Conservation (phyloP, 35 echinoderm and acorn worm genomes). For the Apostichopus parvimensis region DNA sequence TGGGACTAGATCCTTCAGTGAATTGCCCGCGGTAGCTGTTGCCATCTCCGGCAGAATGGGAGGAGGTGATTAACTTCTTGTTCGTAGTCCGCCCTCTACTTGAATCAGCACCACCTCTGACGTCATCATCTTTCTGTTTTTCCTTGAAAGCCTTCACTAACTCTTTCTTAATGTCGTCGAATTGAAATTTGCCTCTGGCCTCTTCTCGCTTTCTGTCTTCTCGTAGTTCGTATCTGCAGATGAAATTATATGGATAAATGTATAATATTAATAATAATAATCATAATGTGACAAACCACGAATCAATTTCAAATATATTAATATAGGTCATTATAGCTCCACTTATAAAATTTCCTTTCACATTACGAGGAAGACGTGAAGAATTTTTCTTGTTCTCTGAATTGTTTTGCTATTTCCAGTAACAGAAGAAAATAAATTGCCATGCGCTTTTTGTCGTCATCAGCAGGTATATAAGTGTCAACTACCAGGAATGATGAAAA, state of each 20-base stretch:
- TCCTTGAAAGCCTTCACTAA: slow-evolving; percentile 42
- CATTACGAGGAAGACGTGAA: no score
- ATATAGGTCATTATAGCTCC: no score
- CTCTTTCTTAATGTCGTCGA: slow-evolving; percentile 77
- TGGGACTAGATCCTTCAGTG: not conserved
- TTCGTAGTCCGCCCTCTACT: not conserved
- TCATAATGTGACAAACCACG: no score
- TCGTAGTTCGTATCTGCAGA: slow-evolving; percentile 82
- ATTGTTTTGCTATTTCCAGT: no score
- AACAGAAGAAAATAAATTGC: no score
- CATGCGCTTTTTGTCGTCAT: no score
- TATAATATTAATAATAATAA: no score
- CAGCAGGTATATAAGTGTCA: no score
- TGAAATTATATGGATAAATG: not conserved
- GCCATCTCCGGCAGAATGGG: not conserved
- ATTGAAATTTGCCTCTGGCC: slow-evolving; percentile 64
- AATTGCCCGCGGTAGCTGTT: not conserved
- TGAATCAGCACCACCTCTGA: not conserved
- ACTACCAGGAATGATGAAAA: no score
- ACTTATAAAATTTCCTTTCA: no score
- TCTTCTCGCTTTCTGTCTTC: slow-evolving; percentile 92
- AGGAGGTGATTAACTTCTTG: not conserved
- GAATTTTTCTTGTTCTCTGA: no score
- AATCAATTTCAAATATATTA: no score
- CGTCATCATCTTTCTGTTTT: not conserved